Conservation (phyloP, 1,140 invertebrate genomes). For the Linepithema humile region DNA sequence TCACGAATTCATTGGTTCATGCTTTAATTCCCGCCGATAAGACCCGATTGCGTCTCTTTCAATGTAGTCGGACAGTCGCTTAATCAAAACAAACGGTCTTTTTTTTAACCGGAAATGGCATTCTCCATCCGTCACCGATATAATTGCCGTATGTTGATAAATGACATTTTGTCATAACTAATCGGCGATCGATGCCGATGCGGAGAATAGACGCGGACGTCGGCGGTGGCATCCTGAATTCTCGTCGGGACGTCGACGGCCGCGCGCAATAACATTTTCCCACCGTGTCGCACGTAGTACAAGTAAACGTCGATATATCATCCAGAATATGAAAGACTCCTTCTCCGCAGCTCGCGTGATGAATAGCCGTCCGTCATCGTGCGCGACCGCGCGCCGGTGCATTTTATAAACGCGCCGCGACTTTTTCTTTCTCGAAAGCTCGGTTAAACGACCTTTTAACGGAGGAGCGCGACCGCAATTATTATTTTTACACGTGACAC, state of each 20-base stretch:
- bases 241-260: slow-evolving; percentile 16
- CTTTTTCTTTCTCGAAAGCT: slow-evolving; percentile 23
- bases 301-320: slow-evolving; percentile 54
- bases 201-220: slow-evolving; percentile 9
- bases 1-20: not conserved
- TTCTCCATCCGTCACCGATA: slow-evolving; percentile 11
- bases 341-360: slow-evolving; percentile 41
- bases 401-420: slow-evolving; percentile 51
- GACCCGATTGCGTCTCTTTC: not conserved
- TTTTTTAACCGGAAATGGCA: not conserved
- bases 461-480: not conserved
- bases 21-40: slow-evolving; percentile 1
- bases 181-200: slow-evolving; percentile 26
- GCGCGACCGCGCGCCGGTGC: slow-evolving; percentile 22
- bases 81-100: not conserved
- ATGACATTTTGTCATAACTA: slow-evolving; percentile 43
- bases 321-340: slow-evolving; percentile 49
- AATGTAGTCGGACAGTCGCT: not conserved
- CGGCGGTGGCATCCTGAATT: slow-evolving; percentile 29
- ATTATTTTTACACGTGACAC: not conserved
- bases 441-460: slow-evolving; percentile 19
- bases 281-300: slow-evolving; percentile 13
- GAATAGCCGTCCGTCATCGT: slow-evolving; percentile 50
- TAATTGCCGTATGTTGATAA: slow-evolving; percentile 38
- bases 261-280: slow-evolving; percentile 48